A percentile compares a stretch with the other conserved stretches of the same genome.
phyloP scores from a whole-genome alignment of 2,888 invertebrate species.

The Dilophus febrilis region DNA sequence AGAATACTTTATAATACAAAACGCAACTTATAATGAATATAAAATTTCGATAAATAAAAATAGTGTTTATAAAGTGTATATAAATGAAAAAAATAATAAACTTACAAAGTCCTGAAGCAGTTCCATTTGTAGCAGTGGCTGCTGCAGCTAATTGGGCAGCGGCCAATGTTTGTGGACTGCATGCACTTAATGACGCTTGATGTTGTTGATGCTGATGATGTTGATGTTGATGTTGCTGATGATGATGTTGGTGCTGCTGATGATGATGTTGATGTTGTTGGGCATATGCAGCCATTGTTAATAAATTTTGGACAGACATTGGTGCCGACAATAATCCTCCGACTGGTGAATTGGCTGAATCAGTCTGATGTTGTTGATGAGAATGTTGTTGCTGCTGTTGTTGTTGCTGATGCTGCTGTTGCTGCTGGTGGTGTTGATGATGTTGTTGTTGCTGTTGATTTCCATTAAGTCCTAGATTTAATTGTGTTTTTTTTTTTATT shows the following conservation, averaged over 20 bases:
- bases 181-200: slow-evolving; percentile 13
- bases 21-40: no score
- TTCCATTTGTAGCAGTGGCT: slow-evolving; percentile 3
- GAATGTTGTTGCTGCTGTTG: slow-evolving; percentile 17
- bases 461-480: no score
- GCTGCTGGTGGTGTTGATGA: slow-evolving; percentile 15
- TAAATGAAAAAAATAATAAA: not conserved
- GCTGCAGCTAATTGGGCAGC: slow-evolving; percentile 17
- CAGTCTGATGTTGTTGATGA: no score
- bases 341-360: no score
- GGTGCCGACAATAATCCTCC: slow-evolving; percentile 47
- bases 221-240: slow-evolving; percentile 49
- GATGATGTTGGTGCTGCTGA: slow-evolving; percentile 38
- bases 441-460: no score
- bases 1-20: no score
- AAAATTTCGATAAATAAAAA: no score
- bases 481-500: no score
- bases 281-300: slow-evolving; percentile 51
- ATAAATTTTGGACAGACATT: slow-evolving; percentile 81
- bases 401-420: no score
- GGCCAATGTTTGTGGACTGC: not conserved
- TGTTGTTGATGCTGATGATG: slow-evolving; percentile 37
- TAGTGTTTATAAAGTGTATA: not conserved
- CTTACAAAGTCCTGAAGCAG: slow-evolving; percentile 5
- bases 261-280: slow-evolving; percentile 28